Percentiles rank a stretch among this genome's conserved stretches.
Evolutionary conservation across 2,888 invertebrate genomes (phyloP).

Genomic region (Xanthia icteritia): DNA sequence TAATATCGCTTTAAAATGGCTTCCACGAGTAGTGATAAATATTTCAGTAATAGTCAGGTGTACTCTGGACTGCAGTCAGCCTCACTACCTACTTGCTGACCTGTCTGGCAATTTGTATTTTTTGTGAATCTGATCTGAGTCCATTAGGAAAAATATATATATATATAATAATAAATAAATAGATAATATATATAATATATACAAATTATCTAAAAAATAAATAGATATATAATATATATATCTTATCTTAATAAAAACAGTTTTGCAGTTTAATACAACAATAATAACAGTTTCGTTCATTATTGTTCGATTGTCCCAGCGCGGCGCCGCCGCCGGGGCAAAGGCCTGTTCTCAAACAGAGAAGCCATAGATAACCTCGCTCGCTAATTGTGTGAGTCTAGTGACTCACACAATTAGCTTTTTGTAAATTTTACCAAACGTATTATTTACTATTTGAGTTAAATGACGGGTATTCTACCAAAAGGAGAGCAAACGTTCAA

Average conservation of each 20-base stretch:
- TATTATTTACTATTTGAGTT: conserved; percentile 11
- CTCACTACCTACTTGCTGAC: not conserved
- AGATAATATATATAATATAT: too few relatives aligned
- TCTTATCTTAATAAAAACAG: not conserved
- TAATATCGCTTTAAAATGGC: not conserved
- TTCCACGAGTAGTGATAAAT: not conserved
- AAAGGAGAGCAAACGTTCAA: conserved; percentile 7
- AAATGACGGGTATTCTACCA: conserved; percentile 3
- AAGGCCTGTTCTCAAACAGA: not conserved
- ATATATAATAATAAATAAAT: too few relatives aligned
- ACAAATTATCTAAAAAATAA: too few relatives aligned
- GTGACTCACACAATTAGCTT: too few relatives aligned
- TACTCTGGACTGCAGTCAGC: not conserved
- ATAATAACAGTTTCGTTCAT: too few relatives aligned
- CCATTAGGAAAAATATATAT: too few relatives aligned
- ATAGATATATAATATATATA: too few relatives aligned
- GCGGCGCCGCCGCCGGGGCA: too few relatives aligned
- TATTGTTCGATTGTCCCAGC: too few relatives aligned
- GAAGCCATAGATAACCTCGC: conserved; percentile 8
- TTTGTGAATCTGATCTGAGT: not conserved
- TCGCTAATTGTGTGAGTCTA: conserved; percentile 31
- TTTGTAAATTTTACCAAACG: not conserved
- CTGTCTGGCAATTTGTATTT: not conserved
- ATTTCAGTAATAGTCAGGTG: not conserved
- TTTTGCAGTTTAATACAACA: too few relatives aligned